phyloP scores from a whole-genome alignment of 2,888 invertebrate genomes.

The Ellobium chinense region DNA sequence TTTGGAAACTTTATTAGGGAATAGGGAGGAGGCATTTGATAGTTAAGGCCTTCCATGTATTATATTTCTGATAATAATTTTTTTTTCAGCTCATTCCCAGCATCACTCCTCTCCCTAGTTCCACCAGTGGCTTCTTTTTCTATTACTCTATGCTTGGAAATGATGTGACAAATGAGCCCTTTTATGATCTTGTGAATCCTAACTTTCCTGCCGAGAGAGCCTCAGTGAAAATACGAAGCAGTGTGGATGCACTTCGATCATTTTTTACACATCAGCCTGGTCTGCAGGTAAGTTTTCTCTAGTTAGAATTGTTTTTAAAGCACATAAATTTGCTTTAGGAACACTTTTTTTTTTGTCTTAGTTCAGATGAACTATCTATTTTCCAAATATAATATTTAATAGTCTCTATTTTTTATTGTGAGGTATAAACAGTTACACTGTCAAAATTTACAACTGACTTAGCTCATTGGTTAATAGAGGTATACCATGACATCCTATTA shows the following conservation, averaged over 20 bases:
- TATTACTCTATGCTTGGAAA: slow-evolving; percentile 79
- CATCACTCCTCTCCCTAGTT: slow-evolving; percentile 65
- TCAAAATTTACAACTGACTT: no score
- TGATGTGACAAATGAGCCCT: slow-evolving; percentile 79
- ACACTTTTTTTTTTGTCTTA: no score
- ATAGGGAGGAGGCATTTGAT: no score
- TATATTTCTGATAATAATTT: no score
- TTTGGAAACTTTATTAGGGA: no score
- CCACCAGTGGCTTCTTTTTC: slow-evolving; percentile 77
- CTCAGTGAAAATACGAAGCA: slow-evolving; percentile 78
- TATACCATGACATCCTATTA: no score
- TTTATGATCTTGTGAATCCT: slow-evolving; percentile 77
- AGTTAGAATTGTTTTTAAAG: background rate
- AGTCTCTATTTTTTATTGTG: background rate
- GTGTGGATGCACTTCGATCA: slow-evolving; percentile 73
- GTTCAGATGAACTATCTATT: no score
- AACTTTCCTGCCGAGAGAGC: slow-evolving; percentile 79
- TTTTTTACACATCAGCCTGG: slow-evolving; percentile 77
- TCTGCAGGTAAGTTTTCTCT: slow-evolving; percentile 70
- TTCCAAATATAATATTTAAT: no score
- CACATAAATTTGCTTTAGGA: no score
- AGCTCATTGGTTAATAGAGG: no score
- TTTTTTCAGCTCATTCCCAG: slow-evolving; percentile 74
- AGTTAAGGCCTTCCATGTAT: no score
- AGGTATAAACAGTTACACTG: no score